Conservation (phyloP, 1,140 invertebrate species). For the Calliphora vicina region DNA sequence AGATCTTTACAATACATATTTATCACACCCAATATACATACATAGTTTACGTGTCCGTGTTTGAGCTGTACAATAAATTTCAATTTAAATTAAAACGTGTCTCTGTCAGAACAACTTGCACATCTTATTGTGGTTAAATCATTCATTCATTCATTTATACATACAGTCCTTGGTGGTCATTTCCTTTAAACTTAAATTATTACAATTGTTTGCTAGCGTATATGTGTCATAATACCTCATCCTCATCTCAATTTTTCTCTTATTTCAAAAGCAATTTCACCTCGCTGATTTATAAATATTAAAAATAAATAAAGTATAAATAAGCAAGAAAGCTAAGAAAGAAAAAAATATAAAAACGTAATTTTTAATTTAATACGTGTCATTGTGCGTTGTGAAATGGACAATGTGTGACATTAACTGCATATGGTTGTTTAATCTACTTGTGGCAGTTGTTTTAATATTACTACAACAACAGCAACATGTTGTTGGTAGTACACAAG, state of each 20-base stretch:
- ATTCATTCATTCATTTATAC: neutral
- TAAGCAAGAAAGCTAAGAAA: neutral
- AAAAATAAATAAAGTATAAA: neutral
- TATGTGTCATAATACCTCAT: neutral
- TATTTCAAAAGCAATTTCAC: neutral
- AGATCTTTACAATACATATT: too few species aligned
- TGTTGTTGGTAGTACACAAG: slow-evolving; percentile 21
- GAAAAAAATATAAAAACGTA: neutral
- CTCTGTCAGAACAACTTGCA: neutral
- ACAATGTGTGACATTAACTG: slow-evolving; percentile 41
- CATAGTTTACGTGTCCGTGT: neutral
- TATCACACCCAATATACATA: neutral
- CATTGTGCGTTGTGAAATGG: slow-evolving; percentile 35
- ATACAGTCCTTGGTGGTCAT: neutral
- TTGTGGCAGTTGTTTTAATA: slow-evolving; percentile 39
- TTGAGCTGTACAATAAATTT: neutral
- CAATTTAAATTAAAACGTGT: slow-evolving; percentile 13
- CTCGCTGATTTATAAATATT: slow-evolving; percentile 1
- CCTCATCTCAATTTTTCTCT: too few species aligned
- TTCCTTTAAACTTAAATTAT: neutral
- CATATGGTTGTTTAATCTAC: slow-evolving; percentile 40
- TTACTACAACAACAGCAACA: slow-evolving; percentile 35
- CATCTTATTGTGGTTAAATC: slow-evolving; percentile 9
- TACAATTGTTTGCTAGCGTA: neutral
- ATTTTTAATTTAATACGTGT: slow-evolving; percentile 23